These are phyloP conservation scores for Tragelaphus strepsiceros DNA, from an alignment of 2,113 vertebrate species.

Conservation along the genomic window DNA sequence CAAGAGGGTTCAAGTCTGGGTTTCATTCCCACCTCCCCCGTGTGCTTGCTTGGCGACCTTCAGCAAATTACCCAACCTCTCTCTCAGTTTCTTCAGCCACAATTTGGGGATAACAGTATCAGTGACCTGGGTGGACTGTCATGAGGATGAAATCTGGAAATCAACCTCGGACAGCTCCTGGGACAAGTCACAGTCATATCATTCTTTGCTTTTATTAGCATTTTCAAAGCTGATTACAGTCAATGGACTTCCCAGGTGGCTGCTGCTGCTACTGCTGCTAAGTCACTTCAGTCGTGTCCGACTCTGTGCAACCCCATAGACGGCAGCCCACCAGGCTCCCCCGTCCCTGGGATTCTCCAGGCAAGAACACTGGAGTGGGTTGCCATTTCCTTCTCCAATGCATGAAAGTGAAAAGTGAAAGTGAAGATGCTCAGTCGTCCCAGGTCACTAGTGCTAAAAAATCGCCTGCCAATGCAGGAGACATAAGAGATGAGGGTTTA, in stretches of 20 bases:
- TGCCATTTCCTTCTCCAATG: too few relatives aligned
- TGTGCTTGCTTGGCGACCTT: neutral
- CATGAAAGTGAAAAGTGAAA: too few relatives aligned
- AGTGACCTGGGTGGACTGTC: too few relatives aligned
- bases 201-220: neutral
- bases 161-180: too few relatives aligned
- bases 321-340: too few relatives aligned
- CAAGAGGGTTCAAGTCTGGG: rapidly evolving
- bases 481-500: neutral
- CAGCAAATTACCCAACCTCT: neutral
- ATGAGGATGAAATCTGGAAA: neutral
- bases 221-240: neutral
- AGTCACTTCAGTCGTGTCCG: too few relatives aligned
- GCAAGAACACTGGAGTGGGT: too few relatives aligned
- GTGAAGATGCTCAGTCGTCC: neutral
- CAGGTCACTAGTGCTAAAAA: neutral
- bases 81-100: neutral
- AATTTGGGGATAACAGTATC: neutral
- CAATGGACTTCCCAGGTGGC: neutral
- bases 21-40: too few relatives aligned
- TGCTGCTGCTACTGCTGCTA: too few relatives aligned
- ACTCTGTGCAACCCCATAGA: too few relatives aligned
- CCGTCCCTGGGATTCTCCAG: too few relatives aligned
- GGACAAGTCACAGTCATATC: rapidly evolving
- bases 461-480: neutral